Percentiles rank a stretch among this genome's conserved stretches.
Conservation (phyloP, 2,797 vertebrate genomes). For the Lagocephalus sceleratus region DNA sequence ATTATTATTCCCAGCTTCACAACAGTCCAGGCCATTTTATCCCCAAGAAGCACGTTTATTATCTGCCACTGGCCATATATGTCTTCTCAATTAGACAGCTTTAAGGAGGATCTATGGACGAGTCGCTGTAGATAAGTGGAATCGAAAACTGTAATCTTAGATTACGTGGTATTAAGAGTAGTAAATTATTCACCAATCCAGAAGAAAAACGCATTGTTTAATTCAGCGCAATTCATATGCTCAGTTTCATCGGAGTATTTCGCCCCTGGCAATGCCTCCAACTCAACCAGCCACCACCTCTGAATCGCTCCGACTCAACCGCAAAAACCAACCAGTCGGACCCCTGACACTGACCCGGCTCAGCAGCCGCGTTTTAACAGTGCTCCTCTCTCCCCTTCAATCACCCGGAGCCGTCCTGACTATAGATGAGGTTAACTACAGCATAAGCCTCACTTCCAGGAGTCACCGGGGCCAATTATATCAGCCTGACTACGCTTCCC, state of each 20-base stretch:
- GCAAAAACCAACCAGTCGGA: slow-evolving; percentile 49
- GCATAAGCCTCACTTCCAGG: slow-evolving; percentile 70
- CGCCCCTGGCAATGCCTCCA: slow-evolving; percentile 65
- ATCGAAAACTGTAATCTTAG: slow-evolving; percentile 19
- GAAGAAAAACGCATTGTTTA: slow-evolving; percentile 60
- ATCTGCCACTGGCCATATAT: no score
- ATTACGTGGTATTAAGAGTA: slow-evolving; percentile 37
- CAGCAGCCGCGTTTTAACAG: slow-evolving; percentile 61
- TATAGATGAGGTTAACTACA: slow-evolving; percentile 79
- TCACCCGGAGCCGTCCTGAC: slow-evolving; percentile 69
- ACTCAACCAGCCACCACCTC: slow-evolving; percentile 61
- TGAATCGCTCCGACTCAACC: slow-evolving; percentile 53
- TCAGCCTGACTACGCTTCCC: slow-evolving; percentile 73
- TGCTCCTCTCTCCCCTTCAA: slow-evolving; percentile 66
- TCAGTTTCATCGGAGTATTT: slow-evolving; percentile 75
- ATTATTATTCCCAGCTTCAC: slow-evolving; percentile 28
- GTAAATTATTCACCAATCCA: slow-evolving; percentile 71
- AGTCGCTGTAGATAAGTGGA: slow-evolving; percentile 18
- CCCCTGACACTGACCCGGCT: slow-evolving; percentile 58
- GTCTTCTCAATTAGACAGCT: slow-evolving; percentile 18
- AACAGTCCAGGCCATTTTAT: slow-evolving; percentile 26
- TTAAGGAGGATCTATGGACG: slow-evolving; percentile 10
- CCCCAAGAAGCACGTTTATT: slow-evolving; percentile 23
- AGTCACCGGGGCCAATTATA: slow-evolving; percentile 82
- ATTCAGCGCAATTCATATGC: slow-evolving; percentile 74